Base-by-base conservation (phyloP, 2,113 vertebrate genomes). In the Columbina picui region DNA sequence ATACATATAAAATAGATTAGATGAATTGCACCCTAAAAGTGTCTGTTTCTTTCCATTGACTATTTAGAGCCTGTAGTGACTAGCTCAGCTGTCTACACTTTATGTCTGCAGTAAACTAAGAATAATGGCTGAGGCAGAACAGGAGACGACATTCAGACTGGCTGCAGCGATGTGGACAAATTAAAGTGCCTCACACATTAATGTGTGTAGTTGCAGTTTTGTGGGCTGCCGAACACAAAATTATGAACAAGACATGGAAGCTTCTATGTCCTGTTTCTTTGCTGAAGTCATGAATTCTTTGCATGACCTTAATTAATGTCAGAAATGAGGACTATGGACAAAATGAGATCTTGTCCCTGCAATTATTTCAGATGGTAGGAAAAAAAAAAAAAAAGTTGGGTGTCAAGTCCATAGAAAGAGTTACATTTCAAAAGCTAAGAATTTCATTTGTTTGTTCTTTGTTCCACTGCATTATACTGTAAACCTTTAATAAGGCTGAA, bases 41-140 rank as follows among this genome's bases (percentile, higher is more conserved):
- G 94, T 94, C 91, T 89, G 71, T 78, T 93, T 95, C 95, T 92
- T 97, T 93, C 93, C 86, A 82, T 41, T 91, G 95, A 95, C 94
- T 97, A 59, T 94, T 95, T 92, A 97, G 93, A 95, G 83, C 60
- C 89, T 89, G 86, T 78, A 95, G 93, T 78, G 91, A 93, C 95
- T 95, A 95, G 94, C 95, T 97, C 94, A 96, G 96, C 95, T 94
- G 93, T 90, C 96, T 97, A 93, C 84, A 52, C 80, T 97, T 96
- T 96, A 96, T 96, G 96, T 82, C 76, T 93, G 93, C 90, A 94
- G 92, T 95, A 97, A 96, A 95, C 95, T 90, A 95, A 96, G 93
- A 96, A 34, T 87, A 96, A 96, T 87, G 85, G 63, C 84, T 93
- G 70, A 91, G 84, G 84, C 94, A 92, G 90, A 93, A 71, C 39